Percentiles rank a stretch among this genome's conserved stretches.
Conservation (phyloP, 2,797 vertebrate genomes). For the Tinamus major region DNA sequence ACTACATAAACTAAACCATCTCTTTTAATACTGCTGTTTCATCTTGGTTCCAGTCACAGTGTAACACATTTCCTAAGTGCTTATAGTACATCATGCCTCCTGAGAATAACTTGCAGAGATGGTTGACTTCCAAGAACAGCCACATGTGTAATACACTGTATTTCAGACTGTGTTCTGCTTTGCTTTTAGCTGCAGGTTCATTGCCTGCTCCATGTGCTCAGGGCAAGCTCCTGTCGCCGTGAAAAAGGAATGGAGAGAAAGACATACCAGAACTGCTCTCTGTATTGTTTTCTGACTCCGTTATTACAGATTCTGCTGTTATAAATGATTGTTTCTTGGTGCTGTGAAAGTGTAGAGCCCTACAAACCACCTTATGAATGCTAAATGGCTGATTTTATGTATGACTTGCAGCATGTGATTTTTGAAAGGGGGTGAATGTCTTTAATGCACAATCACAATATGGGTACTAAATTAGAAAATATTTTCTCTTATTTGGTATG, state of each 20-base stretch:
- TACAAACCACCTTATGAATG: neutral
- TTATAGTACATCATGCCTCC: conserved; percentile 74
- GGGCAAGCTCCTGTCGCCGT: conserved; percentile 17
- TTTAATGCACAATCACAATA: neutral
- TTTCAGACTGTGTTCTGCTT: neutral
- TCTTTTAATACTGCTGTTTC: conserved; percentile 79
- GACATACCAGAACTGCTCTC: conserved; percentile 6
- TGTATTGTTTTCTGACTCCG: conserved; percentile 49
- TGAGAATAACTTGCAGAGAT: conserved; percentile 75
- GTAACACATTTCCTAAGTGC: conserved; percentile 78
- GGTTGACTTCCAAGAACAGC: conserved; percentile 80
- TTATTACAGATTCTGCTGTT: conserved; percentile 59
- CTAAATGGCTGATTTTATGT: conserved; percentile 58
- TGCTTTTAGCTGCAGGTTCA: neutral
- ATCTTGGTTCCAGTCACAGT: conserved; percentile 76
- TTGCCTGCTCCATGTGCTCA: neutral
- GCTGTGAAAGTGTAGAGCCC: conserved; percentile 37
- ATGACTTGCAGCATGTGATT: conserved; percentile 45
- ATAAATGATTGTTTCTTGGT: conserved; percentile 63
- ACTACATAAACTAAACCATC: conserved; percentile 75
- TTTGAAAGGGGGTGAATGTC: conserved; percentile 43
- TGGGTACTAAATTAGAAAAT: conserved; percentile 45
- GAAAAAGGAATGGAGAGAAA: neutral
- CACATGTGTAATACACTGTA: conserved; percentile 54
- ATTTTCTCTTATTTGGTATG: conserved; percentile 16